phyloP scores from a whole-genome alignment of 2,113 vertebrate genomes.

The Nanorana parkeri region DNA sequence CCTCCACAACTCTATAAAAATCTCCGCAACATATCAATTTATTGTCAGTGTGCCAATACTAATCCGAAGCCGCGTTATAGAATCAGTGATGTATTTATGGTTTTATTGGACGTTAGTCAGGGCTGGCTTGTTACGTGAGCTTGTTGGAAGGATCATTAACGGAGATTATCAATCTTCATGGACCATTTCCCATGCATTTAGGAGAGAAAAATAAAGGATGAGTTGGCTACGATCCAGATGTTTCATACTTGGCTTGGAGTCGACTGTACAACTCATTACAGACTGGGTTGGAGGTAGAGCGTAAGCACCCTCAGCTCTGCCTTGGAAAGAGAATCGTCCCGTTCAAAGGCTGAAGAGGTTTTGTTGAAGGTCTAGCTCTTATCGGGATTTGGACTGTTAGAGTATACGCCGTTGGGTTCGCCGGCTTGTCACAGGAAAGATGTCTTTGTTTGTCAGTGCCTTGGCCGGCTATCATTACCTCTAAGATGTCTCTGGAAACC shows the following conservation, averaged over 20 bases:
- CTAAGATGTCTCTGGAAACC: constrained; percentile 30
- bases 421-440: neutral
- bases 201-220: constrained; percentile 31
- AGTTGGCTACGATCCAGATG: constrained; percentile 23
- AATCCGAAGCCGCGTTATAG: constrained; percentile 15
- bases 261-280: neutral
- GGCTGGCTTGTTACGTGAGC: neutral
- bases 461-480: neutral
- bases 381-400: neutral
- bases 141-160: constrained; percentile 10
- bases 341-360: neutral
- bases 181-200: constrained; percentile 52
- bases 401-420: neutral
- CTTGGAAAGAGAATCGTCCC: too few species aligned
- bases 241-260: constrained; percentile 8
- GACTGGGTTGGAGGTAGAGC: neutral
- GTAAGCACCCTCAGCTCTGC: neutral
- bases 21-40: neutral
- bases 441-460: neutral
- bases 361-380: neutral
- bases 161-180: constrained; percentile 51
- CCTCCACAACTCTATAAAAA: neutral
- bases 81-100: constrained; percentile 41
- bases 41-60: constrained; percentile 25
- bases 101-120: constrained; percentile 35